phyloP scores from a whole-genome alignment of 2,888 invertebrate genomes.

The Hirudinaria manillensis region DNA sequence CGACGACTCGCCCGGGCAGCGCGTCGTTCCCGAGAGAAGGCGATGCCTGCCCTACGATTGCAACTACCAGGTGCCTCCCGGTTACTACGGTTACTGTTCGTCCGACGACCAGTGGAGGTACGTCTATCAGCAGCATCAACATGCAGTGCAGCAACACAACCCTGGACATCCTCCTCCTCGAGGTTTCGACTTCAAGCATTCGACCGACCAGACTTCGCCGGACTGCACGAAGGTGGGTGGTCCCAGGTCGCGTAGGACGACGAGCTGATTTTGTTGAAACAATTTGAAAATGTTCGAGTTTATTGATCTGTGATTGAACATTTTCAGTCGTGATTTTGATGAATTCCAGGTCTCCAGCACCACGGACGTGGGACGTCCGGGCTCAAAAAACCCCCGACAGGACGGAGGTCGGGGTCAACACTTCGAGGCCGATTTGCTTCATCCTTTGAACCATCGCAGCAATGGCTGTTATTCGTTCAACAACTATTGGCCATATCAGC shows the following conservation, averaged over 20 bases:
- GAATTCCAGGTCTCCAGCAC: neutral
- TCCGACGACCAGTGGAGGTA: neutral
- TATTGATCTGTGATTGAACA: neutral
- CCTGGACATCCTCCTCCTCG: neutral
- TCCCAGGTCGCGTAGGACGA: neutral
- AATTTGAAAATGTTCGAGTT: neutral
- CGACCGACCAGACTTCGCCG: slow-evolving; percentile 5
- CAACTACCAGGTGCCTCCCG: neutral
- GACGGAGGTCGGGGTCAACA: neutral
- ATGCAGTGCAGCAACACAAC: slow-evolving; percentile 1
- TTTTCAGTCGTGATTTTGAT: neutral
- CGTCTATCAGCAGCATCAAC: neutral
- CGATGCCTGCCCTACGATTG: neutral
- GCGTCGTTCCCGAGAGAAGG: neutral
- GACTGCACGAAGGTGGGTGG: slow-evolving; percentile 3
- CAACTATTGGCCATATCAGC: slow-evolving; percentile 12
- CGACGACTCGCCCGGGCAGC: neutral
- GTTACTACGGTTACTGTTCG: neutral
- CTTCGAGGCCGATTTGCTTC: neutral
- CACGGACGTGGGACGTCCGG: neutral
- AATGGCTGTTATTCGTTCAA: neutral
- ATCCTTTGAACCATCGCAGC: neutral
- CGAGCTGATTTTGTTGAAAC: neutral
- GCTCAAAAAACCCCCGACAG: neutral
- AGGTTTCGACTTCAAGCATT: neutral